A percentile compares a stretch with the other conserved stretches of the same genome.
Evolutionary conservation across 2,113 vertebrate genomes (phyloP).

Genomic region (Saccopteryx leptura): DNA sequence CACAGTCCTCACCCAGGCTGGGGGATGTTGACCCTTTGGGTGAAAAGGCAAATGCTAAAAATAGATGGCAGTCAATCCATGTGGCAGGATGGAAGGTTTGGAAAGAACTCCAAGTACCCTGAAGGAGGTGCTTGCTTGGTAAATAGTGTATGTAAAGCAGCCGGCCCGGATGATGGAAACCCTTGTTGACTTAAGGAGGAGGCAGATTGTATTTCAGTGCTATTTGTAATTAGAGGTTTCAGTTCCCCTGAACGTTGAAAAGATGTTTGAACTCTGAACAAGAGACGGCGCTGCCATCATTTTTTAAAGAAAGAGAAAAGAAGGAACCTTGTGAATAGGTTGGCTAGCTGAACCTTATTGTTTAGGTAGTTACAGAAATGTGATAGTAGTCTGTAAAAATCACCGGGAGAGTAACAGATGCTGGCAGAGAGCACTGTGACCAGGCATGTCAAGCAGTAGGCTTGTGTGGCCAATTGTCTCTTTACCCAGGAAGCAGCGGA

Average conservation of each 20-base stretch:
- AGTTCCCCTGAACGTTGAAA: background rate
- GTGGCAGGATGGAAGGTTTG: background rate
- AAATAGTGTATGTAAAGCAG: background rate
- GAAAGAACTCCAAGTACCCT: background rate
- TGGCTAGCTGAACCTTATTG: background rate
- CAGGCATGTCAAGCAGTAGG: background rate
- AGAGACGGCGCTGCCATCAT: background rate
- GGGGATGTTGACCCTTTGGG: background rate
- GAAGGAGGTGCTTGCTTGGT: background rate
- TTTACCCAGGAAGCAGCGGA: background rate
- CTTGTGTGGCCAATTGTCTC: background rate
- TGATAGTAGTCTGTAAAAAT: background rate
- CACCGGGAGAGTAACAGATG: background rate
- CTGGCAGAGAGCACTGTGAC: background rate
- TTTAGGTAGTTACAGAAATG: background rate
- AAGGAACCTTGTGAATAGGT: constrained; percentile 13
- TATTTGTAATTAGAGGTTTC: background rate
- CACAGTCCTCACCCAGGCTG: background rate
- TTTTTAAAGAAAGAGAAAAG: constrained; percentile 16
- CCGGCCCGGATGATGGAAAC: background rate
- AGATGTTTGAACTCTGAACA: background rate
- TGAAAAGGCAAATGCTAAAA: background rate
- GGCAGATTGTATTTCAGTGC: background rate
- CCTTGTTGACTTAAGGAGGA: background rate
- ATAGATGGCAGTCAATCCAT: background rate